Evolutionary conservation across 2,797 vertebrate species (phyloP), one percentile per base, ranked within the genome.

Genomic region (Clamator glandarius): DNA sequence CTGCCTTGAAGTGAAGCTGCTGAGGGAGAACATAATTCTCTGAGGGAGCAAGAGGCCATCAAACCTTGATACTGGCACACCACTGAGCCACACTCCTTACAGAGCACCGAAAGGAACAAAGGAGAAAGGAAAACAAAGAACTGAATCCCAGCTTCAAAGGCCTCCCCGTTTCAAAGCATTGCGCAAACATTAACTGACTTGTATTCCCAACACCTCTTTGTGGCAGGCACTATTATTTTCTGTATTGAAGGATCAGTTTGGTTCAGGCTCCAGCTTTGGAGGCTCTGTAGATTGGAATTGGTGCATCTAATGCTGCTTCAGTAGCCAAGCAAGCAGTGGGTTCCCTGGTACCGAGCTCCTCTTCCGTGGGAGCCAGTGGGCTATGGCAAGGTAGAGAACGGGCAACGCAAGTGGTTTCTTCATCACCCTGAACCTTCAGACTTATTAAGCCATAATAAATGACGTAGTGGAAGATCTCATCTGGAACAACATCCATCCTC

Each of bases 1-100:
- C 33, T 28, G 75, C 94, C 94, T 94, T 90, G 93, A 94, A 96
- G 95, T 44, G 63, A 39, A 85, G 77, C 68, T 69, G 29, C 18
- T 0, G 50, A 90, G 82, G 74, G 66, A 79, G 79, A 62, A 84
- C 2, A 0, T 5, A 70, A 85, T 82, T 54, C 91, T 76, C 86
- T 77, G 1, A 0, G 76, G 74, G 82, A 95, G 95, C 84, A 72
- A 70, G 81, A 85, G 91, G 93, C 93, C 92, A 88, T 52, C 94
- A 81, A 46, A 66, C 89, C 93, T 90, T 6, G 51, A 15, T 48
- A 42, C 16, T 24, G 2, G 90, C 83, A 61, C 57, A 31, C 58
- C 55, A 8, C 93, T 4, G 66, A 94, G 90, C 91, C 51, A 5
- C 58, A 1, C 81, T 91, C 73, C 87, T 48, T 9, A 14, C 41